Conservation (phyloP, 2,797 vertebrate genomes). For the Cottoperca gobio region DNA sequence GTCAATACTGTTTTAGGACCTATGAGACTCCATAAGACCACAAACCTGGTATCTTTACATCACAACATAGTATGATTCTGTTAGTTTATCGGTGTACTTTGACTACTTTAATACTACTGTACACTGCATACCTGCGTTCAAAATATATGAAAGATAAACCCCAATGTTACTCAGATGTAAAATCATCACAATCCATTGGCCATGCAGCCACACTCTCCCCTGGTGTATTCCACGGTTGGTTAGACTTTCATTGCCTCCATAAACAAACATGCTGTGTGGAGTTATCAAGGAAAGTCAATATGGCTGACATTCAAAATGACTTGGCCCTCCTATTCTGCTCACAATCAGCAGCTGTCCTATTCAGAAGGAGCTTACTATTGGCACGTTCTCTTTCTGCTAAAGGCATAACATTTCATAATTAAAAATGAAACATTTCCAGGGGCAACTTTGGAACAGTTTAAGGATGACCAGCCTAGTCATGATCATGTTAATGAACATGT, state of each 20-base stretch:
- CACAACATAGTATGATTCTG: not conserved
- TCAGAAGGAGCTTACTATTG: constrained; percentile 57
- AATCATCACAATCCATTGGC: constrained; percentile 25
- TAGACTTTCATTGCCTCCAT: constrained; percentile 69
- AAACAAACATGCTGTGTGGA: constrained; percentile 70
- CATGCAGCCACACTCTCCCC: constrained; percentile 24
- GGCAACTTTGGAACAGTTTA: constrained; percentile 39
- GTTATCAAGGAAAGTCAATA: constrained; percentile 70
- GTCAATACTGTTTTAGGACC: not conserved
- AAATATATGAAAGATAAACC: constrained; percentile 8
- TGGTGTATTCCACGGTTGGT: constrained; percentile 54
- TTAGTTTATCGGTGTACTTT: not conserved
- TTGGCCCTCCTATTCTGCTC: constrained; percentile 64
- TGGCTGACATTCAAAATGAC: constrained; percentile 77
- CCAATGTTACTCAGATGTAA: constrained; percentile 25
- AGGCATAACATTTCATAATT: constrained; percentile 65
- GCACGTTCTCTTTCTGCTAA: constrained; percentile 39
- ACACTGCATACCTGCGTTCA: not conserved
- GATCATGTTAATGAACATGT: constrained; percentile 47
- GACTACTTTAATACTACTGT: not conserved
- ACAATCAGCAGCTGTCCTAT: constrained; percentile 70
- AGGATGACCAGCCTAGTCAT: constrained; percentile 45
- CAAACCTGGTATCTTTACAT: not conserved
- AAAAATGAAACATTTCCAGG: constrained; percentile 60
- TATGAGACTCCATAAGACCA: not conserved